Percentiles rank a stretch among this genome's conserved stretches.
These are phyloP conservation scores for Drosophila hydei DNA, from an alignment of 1,140 invertebrate genomes.

Conservation along the genomic window DNA sequence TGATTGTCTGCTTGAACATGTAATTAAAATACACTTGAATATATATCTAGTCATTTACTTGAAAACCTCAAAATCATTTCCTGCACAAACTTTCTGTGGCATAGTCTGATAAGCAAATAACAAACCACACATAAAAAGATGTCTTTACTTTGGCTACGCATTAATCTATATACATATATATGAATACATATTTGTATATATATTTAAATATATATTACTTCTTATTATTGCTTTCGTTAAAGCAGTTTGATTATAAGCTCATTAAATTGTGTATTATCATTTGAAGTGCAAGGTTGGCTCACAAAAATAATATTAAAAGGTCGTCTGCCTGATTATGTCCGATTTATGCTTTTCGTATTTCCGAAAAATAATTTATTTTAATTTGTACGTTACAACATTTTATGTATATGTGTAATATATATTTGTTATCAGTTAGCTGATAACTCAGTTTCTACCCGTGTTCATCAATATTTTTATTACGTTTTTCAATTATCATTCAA, in stretches of 20 bases:
- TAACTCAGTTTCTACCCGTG: not conserved
- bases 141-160: not conserved
- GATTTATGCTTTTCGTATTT: constrained; percentile 2
- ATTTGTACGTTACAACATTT: constrained; percentile 3
- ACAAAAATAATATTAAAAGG: not conserved
- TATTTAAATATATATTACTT: not conserved
- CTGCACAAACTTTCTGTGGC: not conserved
- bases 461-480: constrained; percentile 1
- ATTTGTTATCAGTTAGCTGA: too few species aligned
- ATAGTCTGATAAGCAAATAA: not conserved
- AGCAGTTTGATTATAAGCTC: not conserved
- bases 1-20: too few species aligned
- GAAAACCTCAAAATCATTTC: not conserved
- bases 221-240: not conserved
- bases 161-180: not conserved
- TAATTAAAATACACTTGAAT: too few species aligned
- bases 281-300: constrained; percentile 2
- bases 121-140: not conserved
- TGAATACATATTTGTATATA: not conserved
- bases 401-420: too few species aligned
- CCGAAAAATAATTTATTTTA: constrained; percentile 4
- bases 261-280: constrained; percentile 2
- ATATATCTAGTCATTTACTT: too few species aligned
- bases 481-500: constrained; percentile 21
- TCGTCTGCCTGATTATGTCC: constrained; percentile 2